Evolutionary conservation across 2,888 invertebrate genomes (phyloP).

Genomic region (Seira ritae): DNA sequence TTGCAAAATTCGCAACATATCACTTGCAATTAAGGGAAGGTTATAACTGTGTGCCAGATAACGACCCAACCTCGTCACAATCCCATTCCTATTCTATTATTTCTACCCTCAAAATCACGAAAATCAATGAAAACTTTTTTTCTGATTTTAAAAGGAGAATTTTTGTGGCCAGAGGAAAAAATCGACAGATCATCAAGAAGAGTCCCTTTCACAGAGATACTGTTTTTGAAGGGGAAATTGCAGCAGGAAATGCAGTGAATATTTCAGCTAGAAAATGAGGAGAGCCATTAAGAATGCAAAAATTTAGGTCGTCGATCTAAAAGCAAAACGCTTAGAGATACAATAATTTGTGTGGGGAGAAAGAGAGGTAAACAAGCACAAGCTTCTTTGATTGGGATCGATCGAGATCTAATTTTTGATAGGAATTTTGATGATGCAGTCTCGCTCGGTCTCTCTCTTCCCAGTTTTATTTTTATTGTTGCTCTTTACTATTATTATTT

Average conservation of each 20-base stretch:
- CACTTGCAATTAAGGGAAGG: slow-evolving; percentile 40
- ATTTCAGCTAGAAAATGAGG: too few species aligned
- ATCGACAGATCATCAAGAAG: slow-evolving; percentile 20
- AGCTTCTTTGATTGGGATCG: background rate
- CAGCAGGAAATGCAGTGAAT: slow-evolving; percentile 24
- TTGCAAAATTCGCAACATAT: too few species aligned
- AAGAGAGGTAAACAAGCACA: background rate
- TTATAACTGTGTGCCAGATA: slow-evolving; percentile 48
- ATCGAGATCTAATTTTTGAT: slow-evolving; percentile 50
- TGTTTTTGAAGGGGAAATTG: background rate
- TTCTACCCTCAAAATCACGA: background rate
- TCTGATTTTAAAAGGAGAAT: background rate
- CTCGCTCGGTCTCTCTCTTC: background rate
- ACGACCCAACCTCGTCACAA: slow-evolving; percentile 39
- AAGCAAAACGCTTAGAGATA: slow-evolving; percentile 33
- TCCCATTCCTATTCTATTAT: background rate
- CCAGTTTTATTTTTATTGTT: slow-evolving; percentile 27
- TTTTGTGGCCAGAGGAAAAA: background rate
- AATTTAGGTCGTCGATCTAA: slow-evolving; percentile 46
- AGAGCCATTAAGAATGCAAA: slow-evolving; percentile 1
- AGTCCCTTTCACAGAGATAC: slow-evolving; percentile 1
- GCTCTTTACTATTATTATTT: slow-evolving; percentile 3
- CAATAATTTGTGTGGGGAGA: background rate
- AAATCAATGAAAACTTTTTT: background rate
- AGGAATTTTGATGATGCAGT: background rate